Evolutionary conservation across 2,797 vertebrate species (phyloP).

Genomic region (Falco cherrug): DNA sequence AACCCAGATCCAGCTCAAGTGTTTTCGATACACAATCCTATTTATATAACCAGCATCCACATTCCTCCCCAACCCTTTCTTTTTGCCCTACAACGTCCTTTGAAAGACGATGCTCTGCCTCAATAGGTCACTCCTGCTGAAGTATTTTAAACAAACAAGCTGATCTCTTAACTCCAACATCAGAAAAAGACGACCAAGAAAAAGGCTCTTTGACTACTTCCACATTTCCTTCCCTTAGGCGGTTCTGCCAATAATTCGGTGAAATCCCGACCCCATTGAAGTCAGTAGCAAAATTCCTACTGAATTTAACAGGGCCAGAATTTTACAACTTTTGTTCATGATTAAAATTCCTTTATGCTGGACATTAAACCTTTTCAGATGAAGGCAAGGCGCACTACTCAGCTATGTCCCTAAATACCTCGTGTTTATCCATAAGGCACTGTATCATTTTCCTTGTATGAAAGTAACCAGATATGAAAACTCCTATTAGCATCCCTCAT

Average conservation of each 20-base stretch:
- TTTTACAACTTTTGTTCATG: neutral
- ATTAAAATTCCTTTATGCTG: conserved; percentile 20
- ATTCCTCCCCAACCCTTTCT: neutral
- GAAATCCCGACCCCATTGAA: conserved; percentile 2
- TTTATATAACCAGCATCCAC: conserved; percentile 37
- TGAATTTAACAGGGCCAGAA: conserved; percentile 7
- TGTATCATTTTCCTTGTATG: neutral
- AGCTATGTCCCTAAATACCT: neutral
- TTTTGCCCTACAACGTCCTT: neutral
- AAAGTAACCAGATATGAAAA: conserved; percentile 19
- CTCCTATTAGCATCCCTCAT: neutral
- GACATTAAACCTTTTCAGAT: neutral
- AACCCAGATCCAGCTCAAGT: neutral
- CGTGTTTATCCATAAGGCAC: conserved; percentile 11
- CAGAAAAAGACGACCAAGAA: neutral
- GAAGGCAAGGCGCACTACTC: neutral
- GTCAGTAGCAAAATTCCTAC: neutral
- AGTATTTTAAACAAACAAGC: conserved; percentile 45
- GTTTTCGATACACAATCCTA: neutral
- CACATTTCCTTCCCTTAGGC: conserved; percentile 5
- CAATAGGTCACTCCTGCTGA: neutral
- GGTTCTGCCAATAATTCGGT: neutral
- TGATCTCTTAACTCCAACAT: neutral
- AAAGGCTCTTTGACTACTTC: conserved; percentile 13
- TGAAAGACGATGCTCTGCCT: neutral